Evolutionary conservation across 2,888 invertebrate genomes (phyloP), one percentile per base, ranked within the genome.

Genomic region (Cantharis lateralis): DNA sequence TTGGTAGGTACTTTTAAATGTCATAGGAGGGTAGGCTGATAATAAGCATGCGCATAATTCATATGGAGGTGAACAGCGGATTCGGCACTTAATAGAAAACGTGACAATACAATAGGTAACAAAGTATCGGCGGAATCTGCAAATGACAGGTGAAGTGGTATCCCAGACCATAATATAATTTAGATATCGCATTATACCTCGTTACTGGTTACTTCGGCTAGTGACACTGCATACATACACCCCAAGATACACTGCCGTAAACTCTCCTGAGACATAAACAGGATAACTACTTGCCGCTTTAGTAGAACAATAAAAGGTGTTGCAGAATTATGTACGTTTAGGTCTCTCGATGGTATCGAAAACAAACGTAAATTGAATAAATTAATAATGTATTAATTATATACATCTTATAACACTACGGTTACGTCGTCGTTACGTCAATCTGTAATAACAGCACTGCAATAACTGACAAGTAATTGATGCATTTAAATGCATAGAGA

Each of bases 101-200:
- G 81, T 81, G 81, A 80, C 81, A 80, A 80, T 80, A 83, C 82
- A 82, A 82, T 82, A 80, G 81, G 80, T 80, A 78, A 82, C 81
- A 82, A 81, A 80, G 79, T 82, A 83, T 83, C 82, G 81, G 78
- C 79, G 78, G 76, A 79, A 77, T 78, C 81, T 80, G 81, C 70
- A 77, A 79, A 77, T 81, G 82, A 81, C 82, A 82, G 81, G 81
- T 82, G 81, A 80, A 82, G 82, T 81, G 82, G 80, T 74, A 74
- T 77, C 72, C 77, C 74, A 68, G 79, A 81, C 81, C 81, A 82
- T 80, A 28, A 28, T 28, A 81, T 82, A 82, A 82, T 82, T 81
- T 79, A 75, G 79, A 79, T 79, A 81, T 81, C 80, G 80, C 70
- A 76, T 62, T 48, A 32, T 66, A 66, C 13, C 68, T 74, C 77